phyloP scores from a whole-genome alignment of 2,797 vertebrate genomes.

The Sebastes steindachneri region DNA sequence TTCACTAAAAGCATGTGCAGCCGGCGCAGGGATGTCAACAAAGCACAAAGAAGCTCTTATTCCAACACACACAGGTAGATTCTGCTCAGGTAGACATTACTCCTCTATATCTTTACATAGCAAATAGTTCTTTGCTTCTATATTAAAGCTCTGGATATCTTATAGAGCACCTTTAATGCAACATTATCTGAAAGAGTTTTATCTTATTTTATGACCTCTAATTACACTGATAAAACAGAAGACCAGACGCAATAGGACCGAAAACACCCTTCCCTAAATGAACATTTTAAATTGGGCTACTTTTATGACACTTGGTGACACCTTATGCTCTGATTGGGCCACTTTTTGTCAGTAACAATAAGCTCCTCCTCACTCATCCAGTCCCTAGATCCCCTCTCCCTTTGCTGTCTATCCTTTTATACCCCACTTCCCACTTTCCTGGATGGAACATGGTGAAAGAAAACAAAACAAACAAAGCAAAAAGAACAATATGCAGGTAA shows the following conservation, averaged over 20 bases:
- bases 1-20: no score
- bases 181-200: not conserved
- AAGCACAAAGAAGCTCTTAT: no score
- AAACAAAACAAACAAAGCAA: not conserved
- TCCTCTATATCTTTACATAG: no score
- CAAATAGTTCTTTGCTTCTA: no score
- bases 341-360: not conserved
- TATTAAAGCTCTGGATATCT: no score
- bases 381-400: not conserved
- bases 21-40: no score
- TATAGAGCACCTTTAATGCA: not conserved
- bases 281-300: not conserved
- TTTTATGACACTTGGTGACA: not conserved
- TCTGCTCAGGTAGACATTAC: no score
- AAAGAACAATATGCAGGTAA: not conserved
- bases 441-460: not conserved
- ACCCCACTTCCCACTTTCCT: not conserved
- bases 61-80: no score
- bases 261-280: not conserved
- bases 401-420: not conserved
- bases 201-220: not conserved
- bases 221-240: not conserved
- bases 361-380: not conserved
- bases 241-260: accelerated
- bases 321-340: not conserved